Evolutionary conservation across 2,888 invertebrate species (phyloP), one percentile per base, ranked within the genome.

Genomic region (Mylabris sibirica): DNA sequence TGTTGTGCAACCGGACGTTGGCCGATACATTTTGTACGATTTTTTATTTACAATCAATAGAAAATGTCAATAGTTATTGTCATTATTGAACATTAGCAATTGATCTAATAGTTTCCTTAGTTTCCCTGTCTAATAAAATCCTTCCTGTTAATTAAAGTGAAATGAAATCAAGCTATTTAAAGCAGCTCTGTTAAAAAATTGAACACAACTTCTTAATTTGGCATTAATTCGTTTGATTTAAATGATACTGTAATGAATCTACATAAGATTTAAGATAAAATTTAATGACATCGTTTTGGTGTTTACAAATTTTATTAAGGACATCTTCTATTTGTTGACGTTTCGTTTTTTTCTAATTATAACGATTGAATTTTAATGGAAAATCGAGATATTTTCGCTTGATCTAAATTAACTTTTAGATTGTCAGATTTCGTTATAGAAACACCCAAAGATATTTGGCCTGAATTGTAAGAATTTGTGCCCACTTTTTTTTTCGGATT

Each of bases 41-140:
- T 53, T 24, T n/a, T 53, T 22, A 53, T 53, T 53, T 24, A 53
- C 22, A 53, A 53, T 53, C 53, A 22, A 22, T 53, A 12, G 53
- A 24, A 53, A 53, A 53, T 53, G 53, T 53, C 53, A 53, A 53
- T 53, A 22, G 24, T 53, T 53, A 22, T 22, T 49, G 9, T 6
- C 5, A 2, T 12, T 53, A 22, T 53, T 3, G 24, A 53, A 24
- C 53, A 22, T 9, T 53, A 20, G 22, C 22, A 53, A 53, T 6
- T 22, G 53, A 22, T 22, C 17, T 49, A 49, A 49, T 49, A 49
- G 20, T 49, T n/a, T 41, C 41, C 41, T n/a, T 44, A 17, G 3
- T 44, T 44, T 44, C 4, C n/a, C 3, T 17, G 6, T 44, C 17
- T 17, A 44, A 0, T 17, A 4, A 14, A 38, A 38, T 14, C 4